Evolutionary conservation across 2,113 vertebrate genomes (phyloP).

Genomic region (Vicugna pacos): DNA sequence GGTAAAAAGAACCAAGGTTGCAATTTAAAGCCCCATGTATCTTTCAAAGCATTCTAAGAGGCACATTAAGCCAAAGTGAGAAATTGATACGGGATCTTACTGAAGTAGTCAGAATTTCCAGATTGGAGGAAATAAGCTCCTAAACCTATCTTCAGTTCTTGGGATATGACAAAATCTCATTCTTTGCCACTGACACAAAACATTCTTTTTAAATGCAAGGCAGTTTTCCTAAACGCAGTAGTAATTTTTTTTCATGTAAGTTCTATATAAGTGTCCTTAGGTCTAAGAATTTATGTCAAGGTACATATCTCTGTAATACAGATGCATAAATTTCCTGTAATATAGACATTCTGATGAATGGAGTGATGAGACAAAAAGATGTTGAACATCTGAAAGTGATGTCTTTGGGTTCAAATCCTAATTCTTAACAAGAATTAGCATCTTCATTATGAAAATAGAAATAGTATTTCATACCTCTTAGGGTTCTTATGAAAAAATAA

Average conservation of each 20-base stretch:
- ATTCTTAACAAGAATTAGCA: neutral
- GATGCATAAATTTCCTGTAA: neutral
- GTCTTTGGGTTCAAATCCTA: neutral
- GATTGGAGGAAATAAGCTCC: conserved; percentile 39
- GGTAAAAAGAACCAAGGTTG: conserved; percentile 62
- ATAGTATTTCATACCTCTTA: neutral
- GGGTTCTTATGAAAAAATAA: neutral
- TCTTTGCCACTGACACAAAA: neutral
- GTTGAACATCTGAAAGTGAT: neutral
- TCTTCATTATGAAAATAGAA: neutral
- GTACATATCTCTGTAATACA: neutral
- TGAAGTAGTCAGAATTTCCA: conserved; percentile 59
- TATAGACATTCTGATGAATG: neutral
- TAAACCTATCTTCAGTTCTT: conserved; percentile 38
- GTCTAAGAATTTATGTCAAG: conserved; percentile 32
- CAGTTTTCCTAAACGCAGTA: neutral
- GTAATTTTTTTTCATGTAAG: conserved; percentile 5
- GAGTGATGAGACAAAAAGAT: neutral
- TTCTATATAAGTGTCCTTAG: neutral
- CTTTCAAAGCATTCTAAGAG: conserved; percentile 67
- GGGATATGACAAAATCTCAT: conserved; percentile 21
- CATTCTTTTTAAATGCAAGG: conserved; percentile 51
- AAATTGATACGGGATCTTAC: conserved; percentile 64
- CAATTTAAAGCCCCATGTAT: conserved; percentile 69
- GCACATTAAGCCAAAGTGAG: conserved; percentile 71